These are phyloP conservation scores for Athrips mouffetella DNA, from an alignment of 2,888 invertebrate genomes.

Conservation along the genomic window DNA sequence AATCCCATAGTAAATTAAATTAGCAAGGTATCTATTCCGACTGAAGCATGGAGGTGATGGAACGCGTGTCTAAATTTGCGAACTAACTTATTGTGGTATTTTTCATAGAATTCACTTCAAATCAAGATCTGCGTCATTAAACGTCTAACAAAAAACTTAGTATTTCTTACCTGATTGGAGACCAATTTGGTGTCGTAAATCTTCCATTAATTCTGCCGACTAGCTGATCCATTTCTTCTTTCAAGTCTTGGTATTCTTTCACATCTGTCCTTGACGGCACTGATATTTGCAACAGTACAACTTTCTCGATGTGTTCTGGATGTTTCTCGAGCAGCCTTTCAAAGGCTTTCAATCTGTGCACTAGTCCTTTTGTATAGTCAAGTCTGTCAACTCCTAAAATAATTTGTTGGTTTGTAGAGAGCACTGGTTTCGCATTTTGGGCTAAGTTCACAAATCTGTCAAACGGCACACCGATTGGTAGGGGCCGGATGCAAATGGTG, in stretches of 20 bases:
- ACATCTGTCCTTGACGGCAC: constrained; percentile 94
- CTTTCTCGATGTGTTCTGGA: constrained; percentile 91
- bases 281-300: constrained; percentile 88
- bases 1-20: too few relatives aligned
- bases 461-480: constrained; percentile 94
- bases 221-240: constrained; percentile 93
- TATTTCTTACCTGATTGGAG: constrained; percentile 86
- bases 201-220: constrained; percentile 93
- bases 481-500: constrained; percentile 88
- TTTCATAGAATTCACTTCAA: too few relatives aligned
- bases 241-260: constrained; percentile 92
- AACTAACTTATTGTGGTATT: too few relatives aligned
- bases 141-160: too few relatives aligned
- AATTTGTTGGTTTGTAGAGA: constrained; percentile 87
- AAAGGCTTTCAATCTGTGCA: constrained; percentile 88
- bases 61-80: too few relatives aligned
- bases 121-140: too few relatives aligned
- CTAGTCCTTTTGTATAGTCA: constrained; percentile 94
- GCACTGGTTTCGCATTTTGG: constrained; percentile 81
- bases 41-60: too few relatives aligned
- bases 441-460: constrained; percentile 91
- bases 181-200: constrained; percentile 95
- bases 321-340: constrained; percentile 88
- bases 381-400: constrained; percentile 92
- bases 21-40: too few relatives aligned